These are phyloP conservation scores for Thereva unica DNA, from an alignment of 2,888 invertebrate species.

Conservation along the genomic window DNA sequence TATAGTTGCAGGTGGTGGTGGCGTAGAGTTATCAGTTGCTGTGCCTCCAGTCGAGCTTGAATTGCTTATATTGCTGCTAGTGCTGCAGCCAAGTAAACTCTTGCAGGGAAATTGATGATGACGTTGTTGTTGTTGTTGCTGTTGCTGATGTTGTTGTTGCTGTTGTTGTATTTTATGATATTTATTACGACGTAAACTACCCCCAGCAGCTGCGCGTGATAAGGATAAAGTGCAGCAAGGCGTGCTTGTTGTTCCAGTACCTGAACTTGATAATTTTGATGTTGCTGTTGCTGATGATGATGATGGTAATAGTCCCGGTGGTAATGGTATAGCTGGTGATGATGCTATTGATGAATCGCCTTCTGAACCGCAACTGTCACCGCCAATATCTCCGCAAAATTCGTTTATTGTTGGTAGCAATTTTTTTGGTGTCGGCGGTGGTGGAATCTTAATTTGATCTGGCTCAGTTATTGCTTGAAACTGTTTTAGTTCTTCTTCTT, in stretches of 20 bases:
- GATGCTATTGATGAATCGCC: slow-evolving; percentile 18
- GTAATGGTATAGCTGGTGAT: slow-evolving; percentile 35
- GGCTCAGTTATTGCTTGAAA: slow-evolving; percentile 55
- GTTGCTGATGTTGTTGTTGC: slow-evolving; percentile 7
- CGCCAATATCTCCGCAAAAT: slow-evolving; percentile 47
- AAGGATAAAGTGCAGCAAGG: slow-evolving; percentile 14
- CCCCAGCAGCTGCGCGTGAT: slow-evolving; percentile 8
- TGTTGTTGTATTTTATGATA: slow-evolving; percentile 37
- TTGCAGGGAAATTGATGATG: slow-evolving; percentile 32
- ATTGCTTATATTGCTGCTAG: slow-evolving; percentile 20
- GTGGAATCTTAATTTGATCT: slow-evolving; percentile 49
- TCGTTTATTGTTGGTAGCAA: slow-evolving; percentile 53
- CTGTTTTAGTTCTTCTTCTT: slow-evolving; percentile 56
- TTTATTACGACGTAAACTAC: slow-evolving; percentile 25
- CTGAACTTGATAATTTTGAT: slow-evolving; percentile 40
- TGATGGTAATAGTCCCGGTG: slow-evolving; percentile 32
- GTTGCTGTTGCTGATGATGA: slow-evolving; percentile 36
- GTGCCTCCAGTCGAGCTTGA: neutral
- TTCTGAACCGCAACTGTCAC: slow-evolving; percentile 43
- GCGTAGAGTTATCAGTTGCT: neutral
- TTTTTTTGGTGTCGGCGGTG: slow-evolving; percentile 43
- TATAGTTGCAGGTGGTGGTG: neutral
- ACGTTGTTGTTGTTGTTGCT: slow-evolving; percentile 31
- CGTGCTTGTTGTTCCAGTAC: slow-evolving; percentile 33
- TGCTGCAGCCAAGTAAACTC: slow-evolving; percentile 14